These are phyloP conservation scores for Bhutanitis thaidina DNA, from an alignment of 2,888 invertebrate species.

Conservation along the genomic window DNA sequence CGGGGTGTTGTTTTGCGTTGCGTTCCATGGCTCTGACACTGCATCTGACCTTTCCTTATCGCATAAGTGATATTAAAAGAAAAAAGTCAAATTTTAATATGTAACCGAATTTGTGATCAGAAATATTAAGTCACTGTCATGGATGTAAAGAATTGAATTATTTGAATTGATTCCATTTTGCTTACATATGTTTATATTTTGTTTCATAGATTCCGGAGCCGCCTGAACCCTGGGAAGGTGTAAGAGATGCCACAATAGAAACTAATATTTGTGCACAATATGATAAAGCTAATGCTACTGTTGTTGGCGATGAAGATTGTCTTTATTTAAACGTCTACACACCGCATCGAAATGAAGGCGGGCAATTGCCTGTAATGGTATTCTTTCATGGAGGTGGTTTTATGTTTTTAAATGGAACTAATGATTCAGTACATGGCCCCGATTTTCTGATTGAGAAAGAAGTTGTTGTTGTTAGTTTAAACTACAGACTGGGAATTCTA, in stretches of 20 bases:
- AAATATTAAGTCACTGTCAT: too few species aligned
- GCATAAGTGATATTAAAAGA: too few species aligned
- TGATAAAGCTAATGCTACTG: slow-evolving; percentile 68
- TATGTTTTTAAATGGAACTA: slow-evolving; percentile 62
- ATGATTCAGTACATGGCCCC: slow-evolving; percentile 55
- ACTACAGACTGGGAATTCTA: slow-evolving; percentile 67
- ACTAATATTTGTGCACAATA: slow-evolving; percentile 83
- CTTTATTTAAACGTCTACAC: slow-evolving; percentile 85
- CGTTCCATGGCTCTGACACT: too few species aligned
- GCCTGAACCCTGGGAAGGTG: slow-evolving; percentile 76
- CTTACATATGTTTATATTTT: not conserved
- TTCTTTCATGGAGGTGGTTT: slow-evolving; percentile 73
- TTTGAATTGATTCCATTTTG: too few species aligned
- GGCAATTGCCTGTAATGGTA: slow-evolving; percentile 60
- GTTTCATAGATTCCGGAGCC: slow-evolving; percentile 54
- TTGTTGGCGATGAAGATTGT: slow-evolving; percentile 82
- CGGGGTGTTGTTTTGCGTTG: too few species aligned
- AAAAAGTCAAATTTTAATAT: too few species aligned
- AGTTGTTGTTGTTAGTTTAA: slow-evolving; percentile 62
- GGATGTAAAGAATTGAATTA: too few species aligned
- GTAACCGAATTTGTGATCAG: too few species aligned
- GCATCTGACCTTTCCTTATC: too few species aligned
- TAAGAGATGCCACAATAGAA: slow-evolving; percentile 82
- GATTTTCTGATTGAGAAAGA: slow-evolving; percentile 65
- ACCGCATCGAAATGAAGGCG: slow-evolving; percentile 52